Conservation (phyloP, 1,140 invertebrate genomes). For the Gryllus bimaculatus region DNA sequence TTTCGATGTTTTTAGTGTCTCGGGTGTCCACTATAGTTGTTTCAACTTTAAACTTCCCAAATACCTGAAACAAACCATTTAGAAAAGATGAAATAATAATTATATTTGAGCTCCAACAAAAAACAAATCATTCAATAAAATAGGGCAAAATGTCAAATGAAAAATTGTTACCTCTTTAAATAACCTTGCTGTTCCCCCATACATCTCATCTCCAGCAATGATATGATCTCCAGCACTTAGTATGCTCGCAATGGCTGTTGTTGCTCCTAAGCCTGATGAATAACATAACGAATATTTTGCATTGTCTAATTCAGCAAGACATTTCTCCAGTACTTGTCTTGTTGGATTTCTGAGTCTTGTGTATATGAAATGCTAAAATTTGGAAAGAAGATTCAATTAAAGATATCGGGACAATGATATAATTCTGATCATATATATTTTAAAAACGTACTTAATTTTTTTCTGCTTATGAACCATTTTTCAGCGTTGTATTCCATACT, state of each 20-base stretch:
- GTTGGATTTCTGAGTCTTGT: slow-evolving; percentile 92
- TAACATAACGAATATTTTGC: slow-evolving; percentile 81
- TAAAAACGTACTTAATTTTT: no score
- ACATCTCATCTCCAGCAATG: slow-evolving; percentile 85
- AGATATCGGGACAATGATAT: no score
- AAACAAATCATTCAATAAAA: neutral
- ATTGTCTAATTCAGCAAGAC: slow-evolving; percentile 81
- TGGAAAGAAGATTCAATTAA: neutral
- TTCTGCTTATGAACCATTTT: no score
- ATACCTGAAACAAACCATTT: slow-evolving; percentile 36
- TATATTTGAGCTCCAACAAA: neutral
- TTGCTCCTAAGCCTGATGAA: slow-evolving; percentile 84
- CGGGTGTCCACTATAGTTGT: slow-evolving; percentile 72
- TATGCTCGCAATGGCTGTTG: slow-evolving; percentile 61
- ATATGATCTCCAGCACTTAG: slow-evolving; percentile 83
- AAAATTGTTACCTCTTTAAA: slow-evolving; percentile 30
- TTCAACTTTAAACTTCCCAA: slow-evolving; percentile 56
- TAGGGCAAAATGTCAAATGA: no score
- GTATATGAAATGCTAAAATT: slow-evolving; percentile 60
- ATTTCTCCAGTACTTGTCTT: slow-evolving; percentile 77
- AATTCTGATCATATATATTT: no score
- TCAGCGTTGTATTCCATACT: no score
- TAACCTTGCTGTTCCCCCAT: slow-evolving; percentile 80
- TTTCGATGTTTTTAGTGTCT: slow-evolving; percentile 52
- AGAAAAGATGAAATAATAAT: no score